Percentiles rank a stretch among this genome's conserved stretches.
phyloP scores from a whole-genome alignment of 2,113 vertebrate genomes.

The Microcebus jonahi region DNA sequence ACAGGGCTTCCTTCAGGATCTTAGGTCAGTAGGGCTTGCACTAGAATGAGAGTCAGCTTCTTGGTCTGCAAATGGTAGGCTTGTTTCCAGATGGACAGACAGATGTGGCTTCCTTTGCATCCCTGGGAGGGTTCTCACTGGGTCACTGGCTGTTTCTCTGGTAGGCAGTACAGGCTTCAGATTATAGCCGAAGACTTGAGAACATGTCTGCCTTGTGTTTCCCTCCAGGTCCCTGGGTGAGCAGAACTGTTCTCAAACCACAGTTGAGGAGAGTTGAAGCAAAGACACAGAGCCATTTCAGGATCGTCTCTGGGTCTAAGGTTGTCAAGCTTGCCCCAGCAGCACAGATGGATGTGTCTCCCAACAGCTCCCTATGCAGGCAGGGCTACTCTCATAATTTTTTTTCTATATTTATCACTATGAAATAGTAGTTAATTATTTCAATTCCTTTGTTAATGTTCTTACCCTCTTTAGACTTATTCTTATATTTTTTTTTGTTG shows the following conservation, averaged over 20 bases:
- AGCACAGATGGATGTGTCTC: neutral
- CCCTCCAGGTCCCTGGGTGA: neutral
- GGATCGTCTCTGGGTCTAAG: neutral
- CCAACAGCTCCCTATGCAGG: neutral
- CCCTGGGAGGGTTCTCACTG: neutral
- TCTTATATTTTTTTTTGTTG: neutral
- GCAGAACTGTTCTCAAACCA: neutral
- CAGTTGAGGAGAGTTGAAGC: neutral
- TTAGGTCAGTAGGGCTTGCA: neutral
- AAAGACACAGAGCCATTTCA: neutral
- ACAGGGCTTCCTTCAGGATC: neutral
- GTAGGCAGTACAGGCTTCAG: neutral
- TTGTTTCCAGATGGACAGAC: neutral
- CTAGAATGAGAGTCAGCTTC: neutral
- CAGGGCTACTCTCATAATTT: neutral
- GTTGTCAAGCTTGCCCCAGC: neutral
- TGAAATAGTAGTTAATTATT: neutral
- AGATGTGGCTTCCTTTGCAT: neutral
- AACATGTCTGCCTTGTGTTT: neutral
- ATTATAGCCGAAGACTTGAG: neutral
- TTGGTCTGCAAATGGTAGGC: neutral
- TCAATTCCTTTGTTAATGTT: neutral
- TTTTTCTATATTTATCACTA: neutral
- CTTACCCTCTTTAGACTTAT: neutral
- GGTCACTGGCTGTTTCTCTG: neutral